Evolutionary conservation across 2,797 vertebrate genomes (phyloP).

Genomic region (Dendrocincla fuliginosa): DNA sequence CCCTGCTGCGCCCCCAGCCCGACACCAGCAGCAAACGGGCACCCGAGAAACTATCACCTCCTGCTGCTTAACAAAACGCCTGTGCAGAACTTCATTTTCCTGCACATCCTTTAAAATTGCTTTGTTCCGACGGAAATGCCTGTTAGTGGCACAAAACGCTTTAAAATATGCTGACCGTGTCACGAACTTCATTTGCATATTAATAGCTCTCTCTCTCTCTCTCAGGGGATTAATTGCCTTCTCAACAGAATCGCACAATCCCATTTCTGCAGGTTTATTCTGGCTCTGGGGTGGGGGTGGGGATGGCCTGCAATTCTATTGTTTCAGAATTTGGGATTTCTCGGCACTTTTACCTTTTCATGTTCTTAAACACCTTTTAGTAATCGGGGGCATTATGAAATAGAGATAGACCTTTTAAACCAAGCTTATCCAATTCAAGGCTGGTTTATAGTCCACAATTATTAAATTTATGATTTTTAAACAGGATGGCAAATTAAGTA

Average conservation of each 20-base stretch:
- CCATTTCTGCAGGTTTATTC: background rate
- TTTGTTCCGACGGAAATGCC: background rate
- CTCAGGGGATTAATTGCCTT: conserved; percentile 47
- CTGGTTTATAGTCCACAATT: background rate
- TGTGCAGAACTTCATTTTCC: background rate
- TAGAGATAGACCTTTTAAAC: background rate
- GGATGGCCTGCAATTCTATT: background rate
- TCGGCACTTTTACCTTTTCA: background rate
- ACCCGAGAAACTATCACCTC: background rate
- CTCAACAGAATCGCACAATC: background rate
- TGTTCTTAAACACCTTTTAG: background rate
- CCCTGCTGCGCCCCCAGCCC: fast-evolving
- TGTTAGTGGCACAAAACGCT: background rate
- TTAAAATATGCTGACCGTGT: conserved; percentile 48
- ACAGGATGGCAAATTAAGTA: conserved; percentile 13
- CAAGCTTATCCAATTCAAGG: conserved; percentile 9
- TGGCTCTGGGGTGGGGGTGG: background rate
- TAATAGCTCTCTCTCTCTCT: background rate
- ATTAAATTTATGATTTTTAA: conserved; percentile 18
- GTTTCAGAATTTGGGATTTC: background rate
- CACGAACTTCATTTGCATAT: conserved; percentile 50
- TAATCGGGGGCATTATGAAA: background rate
- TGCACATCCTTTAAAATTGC: background rate
- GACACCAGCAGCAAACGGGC: fast-evolving
- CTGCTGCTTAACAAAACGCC: background rate